Percentiles rank a stretch among this genome's conserved stretches.
Evolutionary conservation across 2,113 vertebrate species (phyloP).

Genomic region (Eublepharis macularius): DNA sequence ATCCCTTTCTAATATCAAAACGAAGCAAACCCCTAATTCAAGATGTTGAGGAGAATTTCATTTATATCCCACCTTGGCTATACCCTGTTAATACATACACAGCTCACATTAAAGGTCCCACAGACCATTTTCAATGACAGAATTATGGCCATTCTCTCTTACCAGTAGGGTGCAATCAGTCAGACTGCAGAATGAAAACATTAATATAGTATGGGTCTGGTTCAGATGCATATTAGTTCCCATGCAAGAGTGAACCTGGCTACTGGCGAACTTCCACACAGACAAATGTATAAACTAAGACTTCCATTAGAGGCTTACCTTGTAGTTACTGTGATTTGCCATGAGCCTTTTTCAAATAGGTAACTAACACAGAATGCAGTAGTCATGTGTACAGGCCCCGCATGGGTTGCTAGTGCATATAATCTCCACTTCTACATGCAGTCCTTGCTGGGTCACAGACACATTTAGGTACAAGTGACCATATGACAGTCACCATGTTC

Average conservation of each 20-base stretch:
- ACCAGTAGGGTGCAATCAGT: background rate
- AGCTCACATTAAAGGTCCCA: background rate
- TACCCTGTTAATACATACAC: background rate
- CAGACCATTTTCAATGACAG: background rate
- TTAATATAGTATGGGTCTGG: no score
- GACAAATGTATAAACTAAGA: background rate
- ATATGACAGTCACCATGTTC: background rate
- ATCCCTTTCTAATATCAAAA: no score
- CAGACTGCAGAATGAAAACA: background rate
- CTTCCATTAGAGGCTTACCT: background rate
- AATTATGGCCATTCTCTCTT: background rate
- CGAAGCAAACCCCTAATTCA: no score
- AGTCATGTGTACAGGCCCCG: background rate
- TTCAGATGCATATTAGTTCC: no score
- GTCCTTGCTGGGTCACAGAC: background rate
- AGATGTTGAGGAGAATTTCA: no score
- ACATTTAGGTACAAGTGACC: background rate
- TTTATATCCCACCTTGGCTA: no score
- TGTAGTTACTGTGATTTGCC: background rate
- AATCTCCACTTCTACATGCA: no score
- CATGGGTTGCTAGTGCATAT: background rate
- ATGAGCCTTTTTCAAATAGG: background rate
- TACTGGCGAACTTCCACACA: no score
- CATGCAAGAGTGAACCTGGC: no score
- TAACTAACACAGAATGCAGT: background rate